Evolutionary conservation across 1,140 invertebrate species (phyloP).

Genomic region (Bombus difficillimus): DNA sequence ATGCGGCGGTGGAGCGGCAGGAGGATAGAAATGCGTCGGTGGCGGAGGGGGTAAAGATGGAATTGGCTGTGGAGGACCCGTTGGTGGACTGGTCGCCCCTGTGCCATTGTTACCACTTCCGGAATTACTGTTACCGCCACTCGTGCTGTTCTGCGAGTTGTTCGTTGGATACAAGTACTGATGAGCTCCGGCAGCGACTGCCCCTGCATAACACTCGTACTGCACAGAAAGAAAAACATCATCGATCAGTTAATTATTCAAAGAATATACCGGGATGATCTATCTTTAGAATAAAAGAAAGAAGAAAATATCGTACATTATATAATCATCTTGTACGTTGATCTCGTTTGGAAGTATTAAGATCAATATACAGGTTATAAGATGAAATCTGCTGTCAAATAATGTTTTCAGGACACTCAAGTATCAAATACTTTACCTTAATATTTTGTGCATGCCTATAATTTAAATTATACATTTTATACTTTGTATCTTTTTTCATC

Average conservation of each 20-base stretch:
- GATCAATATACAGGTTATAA: constrained; percentile 24
- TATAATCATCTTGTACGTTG: background rate
- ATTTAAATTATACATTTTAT: background rate
- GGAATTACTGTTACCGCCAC: constrained; percentile 68
- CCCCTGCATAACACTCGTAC: constrained; percentile 81
- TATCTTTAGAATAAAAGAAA: background rate
- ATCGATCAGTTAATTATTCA: background rate
- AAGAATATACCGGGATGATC: too few species aligned
- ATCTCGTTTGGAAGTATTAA: constrained; percentile 13
- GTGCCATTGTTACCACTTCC: constrained; percentile 68
- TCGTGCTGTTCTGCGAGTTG: constrained; percentile 72
- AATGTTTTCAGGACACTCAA: background rate
- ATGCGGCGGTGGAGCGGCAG: constrained; percentile 72
- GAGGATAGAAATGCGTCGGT: constrained; percentile 75
- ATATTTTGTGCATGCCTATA: background rate
- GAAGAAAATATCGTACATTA: background rate
- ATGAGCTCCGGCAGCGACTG: constrained; percentile 74
- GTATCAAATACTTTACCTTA: constrained; percentile 23
- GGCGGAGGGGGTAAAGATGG: constrained; percentile 69
- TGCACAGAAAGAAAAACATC: constrained; percentile 59
- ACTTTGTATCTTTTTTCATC: background rate
- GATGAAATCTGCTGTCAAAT: background rate
- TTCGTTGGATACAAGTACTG: constrained; percentile 75
- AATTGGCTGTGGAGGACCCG: constrained; percentile 64
- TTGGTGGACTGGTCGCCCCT: constrained; percentile 73